Percentiles rank a stretch among this genome's conserved stretches.
These are phyloP conservation scores for Neogale vison DNA, from an alignment of 2,113 vertebrate species.

Conservation along the genomic window DNA sequence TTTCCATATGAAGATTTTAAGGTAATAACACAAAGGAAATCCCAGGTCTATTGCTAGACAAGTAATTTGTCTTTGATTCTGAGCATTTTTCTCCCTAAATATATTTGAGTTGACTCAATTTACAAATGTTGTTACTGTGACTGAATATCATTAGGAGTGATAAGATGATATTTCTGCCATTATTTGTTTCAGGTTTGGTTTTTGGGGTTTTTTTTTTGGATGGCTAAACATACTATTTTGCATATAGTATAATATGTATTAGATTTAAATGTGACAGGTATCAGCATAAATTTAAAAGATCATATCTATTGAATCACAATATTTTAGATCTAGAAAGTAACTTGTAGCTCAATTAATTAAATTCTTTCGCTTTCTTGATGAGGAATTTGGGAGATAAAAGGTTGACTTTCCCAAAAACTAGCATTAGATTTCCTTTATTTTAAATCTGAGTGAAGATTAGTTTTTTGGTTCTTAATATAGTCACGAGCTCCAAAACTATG, in stretches of 20 bases:
- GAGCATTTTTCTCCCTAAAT: not conserved
- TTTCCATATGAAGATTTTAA: not conserved
- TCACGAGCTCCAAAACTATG: not conserved
- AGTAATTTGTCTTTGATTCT: not conserved
- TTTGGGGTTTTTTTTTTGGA: not conserved
- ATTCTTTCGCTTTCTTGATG: not conserved
- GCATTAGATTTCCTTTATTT: not conserved
- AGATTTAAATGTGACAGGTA: not conserved
- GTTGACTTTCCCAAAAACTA: not conserved
- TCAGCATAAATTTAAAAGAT: not conserved
- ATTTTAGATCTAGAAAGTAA: conserved; percentile 8
- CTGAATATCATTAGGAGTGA: not conserved
- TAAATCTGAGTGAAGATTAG: conserved; percentile 12
- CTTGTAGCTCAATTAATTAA: not conserved
- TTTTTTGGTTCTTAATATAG: not conserved
- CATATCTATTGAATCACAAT: not conserved
- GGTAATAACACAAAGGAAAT: conserved; percentile 15
- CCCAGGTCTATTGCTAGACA: not conserved
- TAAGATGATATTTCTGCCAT: not conserved
- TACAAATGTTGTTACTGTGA: not conserved
- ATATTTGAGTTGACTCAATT: not conserved
- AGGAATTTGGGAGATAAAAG: not conserved
- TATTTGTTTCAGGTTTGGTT: not conserved
- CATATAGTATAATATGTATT: not conserved
- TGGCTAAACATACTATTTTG: not conserved